These are phyloP conservation scores for Achlya flavicornis DNA, from an alignment of 2,888 invertebrate species.

Conservation along the genomic window DNA sequence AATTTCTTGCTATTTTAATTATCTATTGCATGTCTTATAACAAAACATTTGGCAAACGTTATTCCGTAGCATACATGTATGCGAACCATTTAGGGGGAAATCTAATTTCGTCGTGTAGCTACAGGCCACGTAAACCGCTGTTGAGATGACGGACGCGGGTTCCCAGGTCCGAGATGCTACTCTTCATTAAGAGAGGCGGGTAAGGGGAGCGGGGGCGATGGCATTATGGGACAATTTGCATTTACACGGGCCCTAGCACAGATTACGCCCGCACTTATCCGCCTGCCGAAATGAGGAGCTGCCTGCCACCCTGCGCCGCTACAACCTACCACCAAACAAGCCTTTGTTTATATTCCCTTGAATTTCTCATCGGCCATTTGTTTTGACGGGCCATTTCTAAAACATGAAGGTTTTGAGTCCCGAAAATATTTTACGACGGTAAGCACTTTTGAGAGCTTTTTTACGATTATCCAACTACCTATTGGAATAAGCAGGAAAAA, in stretches of 20 bases:
- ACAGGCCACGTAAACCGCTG: conserved; percentile 68
- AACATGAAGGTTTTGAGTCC: conserved; percentile 60
- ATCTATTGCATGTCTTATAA: not conserved
- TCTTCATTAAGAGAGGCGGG: conserved; percentile 75
- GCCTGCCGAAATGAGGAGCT: conserved; percentile 74
- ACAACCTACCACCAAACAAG: conserved; percentile 70
- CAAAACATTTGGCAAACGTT: conserved; percentile 21
- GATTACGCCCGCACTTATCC: conserved; percentile 82
- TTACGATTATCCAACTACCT: conserved; percentile 45
- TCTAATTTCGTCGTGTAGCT: conserved; percentile 70
- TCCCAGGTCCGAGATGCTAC: conserved; percentile 69
- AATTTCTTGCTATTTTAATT: not conserved
- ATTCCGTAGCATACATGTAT: conserved; percentile 53
- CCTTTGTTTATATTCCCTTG: conserved; percentile 78
- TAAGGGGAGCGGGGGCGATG: conserved; percentile 56
- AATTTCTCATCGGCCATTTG: conserved; percentile 79
- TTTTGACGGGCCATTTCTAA: conserved; percentile 73
- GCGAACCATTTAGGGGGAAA: conserved; percentile 65
- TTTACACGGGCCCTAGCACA: conserved; percentile 82
- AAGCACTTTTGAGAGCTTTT: conserved; percentile 47
- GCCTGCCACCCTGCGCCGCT: conserved; percentile 56
- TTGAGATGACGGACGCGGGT: conserved; percentile 74
- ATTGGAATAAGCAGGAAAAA: conserved; percentile 7
- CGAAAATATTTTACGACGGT: conserved; percentile 61
- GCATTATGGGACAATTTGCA: conserved; percentile 83